Conservation (phyloP, 2,797 vertebrate species). For the Pelodytes ibericus region DNA sequence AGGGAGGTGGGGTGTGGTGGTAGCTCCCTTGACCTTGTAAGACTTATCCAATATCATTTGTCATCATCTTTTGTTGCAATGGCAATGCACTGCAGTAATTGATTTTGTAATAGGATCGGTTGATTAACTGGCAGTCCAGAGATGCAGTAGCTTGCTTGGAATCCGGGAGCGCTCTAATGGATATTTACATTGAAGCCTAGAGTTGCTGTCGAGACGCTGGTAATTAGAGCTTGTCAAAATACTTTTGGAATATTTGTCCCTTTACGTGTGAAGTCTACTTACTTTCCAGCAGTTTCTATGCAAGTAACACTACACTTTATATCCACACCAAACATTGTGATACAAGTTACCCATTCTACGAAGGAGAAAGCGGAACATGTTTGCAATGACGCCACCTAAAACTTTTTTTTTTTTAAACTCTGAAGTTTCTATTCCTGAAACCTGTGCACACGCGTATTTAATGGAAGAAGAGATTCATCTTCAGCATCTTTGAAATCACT, state of each 20-base stretch:
- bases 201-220: conserved; percentile 72
- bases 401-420: too few species aligned
- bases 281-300: too few species aligned
- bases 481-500: too few species aligned
- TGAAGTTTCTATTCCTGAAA: too few species aligned
- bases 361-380: not conserved
- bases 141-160: conserved; percentile 85
- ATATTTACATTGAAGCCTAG: conserved; percentile 76
- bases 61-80: conserved; percentile 76
- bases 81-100: conserved; percentile 86
- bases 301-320: too few species aligned
- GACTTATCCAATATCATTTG: conserved; percentile 78
- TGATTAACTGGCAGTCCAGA: conserved; percentile 89
- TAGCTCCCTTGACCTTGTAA: conserved; percentile 76
- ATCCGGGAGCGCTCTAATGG: conserved; percentile 77
- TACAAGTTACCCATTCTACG: not conserved
- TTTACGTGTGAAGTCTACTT: too few species aligned
- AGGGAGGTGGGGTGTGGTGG: conserved; percentile 59
- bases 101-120: conserved; percentile 94
- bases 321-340: too few species aligned
- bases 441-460: too few species aligned
- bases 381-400: too few species aligned
- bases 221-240: conserved; percentile 59
- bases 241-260: not conserved
- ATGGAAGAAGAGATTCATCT: too few species aligned